Evolutionary conservation across 2,797 vertebrate species (phyloP).

Genomic region (Hippocampus kuda): DNA sequence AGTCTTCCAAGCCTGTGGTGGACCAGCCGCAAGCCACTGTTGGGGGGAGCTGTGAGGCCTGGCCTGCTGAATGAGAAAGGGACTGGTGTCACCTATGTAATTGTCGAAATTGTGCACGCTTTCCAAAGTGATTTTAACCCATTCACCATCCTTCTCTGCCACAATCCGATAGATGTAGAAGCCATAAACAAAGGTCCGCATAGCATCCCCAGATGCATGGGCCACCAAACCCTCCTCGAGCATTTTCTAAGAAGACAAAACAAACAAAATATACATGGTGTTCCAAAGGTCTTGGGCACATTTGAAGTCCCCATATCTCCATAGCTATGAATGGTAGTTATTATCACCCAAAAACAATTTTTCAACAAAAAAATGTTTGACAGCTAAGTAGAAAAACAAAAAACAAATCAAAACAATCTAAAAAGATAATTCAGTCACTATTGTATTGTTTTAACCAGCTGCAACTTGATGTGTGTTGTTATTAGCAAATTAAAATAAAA

Average conservation of each 20-base stretch:
- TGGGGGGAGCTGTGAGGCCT: constrained; percentile 60
- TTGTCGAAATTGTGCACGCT: background rate
- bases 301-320: too few relatives aligned
- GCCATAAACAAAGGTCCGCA: constrained; percentile 90
- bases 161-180: constrained; percentile 96
- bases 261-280: background rate
- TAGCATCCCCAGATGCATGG: constrained; percentile 89
- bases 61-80: constrained; percentile 19
- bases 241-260: constrained; percentile 78
- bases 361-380: too few relatives aligned
- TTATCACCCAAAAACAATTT: too few relatives aligned
- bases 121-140: constrained; percentile 9
- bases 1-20: constrained; percentile 80
- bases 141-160: constrained; percentile 78
- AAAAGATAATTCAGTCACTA: too few relatives aligned
- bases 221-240: constrained; percentile 88
- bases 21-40: constrained; percentile 71
- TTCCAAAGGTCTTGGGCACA: too few relatives aligned
- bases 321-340: too few relatives aligned
- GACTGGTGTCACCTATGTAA: background rate
- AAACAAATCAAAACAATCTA: too few relatives aligned
- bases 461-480: too few relatives aligned
- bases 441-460: too few relatives aligned
- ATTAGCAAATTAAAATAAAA: too few relatives aligned
- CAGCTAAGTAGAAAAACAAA: too few relatives aligned